Evolutionary conservation across 23 tunicate species (phyloP).

Genomic region (Aplidium turbinatum): DNA sequence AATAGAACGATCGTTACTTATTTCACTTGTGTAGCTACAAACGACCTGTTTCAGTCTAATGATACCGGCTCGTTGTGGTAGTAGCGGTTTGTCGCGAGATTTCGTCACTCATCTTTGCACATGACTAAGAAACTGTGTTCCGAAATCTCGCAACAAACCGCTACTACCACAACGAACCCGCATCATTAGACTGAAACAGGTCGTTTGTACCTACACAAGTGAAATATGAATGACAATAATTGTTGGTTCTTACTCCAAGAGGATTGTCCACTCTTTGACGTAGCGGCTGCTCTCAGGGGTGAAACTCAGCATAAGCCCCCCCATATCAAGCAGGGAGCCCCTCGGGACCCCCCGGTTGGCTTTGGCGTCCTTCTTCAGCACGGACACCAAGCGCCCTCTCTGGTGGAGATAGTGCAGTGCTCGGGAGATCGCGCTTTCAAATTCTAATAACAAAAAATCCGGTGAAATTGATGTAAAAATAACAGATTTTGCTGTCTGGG

Average conservation of each 20-base stretch:
- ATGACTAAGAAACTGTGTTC: background rate
- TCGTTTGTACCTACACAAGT: too few relatives aligned
- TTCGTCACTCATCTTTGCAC: too few relatives aligned
- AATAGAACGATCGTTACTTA: background rate
- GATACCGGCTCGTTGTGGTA: too few relatives aligned
- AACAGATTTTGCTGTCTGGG: too few relatives aligned
- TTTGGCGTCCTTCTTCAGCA: background rate
- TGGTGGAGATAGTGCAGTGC: slow-evolving; percentile 3
- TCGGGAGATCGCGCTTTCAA: background rate
- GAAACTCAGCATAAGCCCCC: slow-evolving; percentile 4
- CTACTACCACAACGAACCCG: background rate
- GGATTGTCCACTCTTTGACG: slow-evolving; percentile 6
- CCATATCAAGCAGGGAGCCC: slow-evolving; percentile 11
- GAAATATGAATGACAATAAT: too few relatives aligned
- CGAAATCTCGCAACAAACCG: background rate
- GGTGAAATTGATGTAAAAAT: background rate
- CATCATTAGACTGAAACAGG: background rate
- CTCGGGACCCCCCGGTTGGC: slow-evolving; percentile 15
- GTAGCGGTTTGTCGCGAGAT: too few relatives aligned
- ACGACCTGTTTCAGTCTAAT: background rate
- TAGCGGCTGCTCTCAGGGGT: slow-evolving; percentile 9
- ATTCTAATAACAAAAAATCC: background rate
- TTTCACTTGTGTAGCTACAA: background rate
- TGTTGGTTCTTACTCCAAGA: slow-evolving; percentile 4
- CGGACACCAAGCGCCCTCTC: background rate